Base-by-base conservation (phyloP, 2,888 invertebrate genomes). In the Drosophila mercatorum region DNA sequence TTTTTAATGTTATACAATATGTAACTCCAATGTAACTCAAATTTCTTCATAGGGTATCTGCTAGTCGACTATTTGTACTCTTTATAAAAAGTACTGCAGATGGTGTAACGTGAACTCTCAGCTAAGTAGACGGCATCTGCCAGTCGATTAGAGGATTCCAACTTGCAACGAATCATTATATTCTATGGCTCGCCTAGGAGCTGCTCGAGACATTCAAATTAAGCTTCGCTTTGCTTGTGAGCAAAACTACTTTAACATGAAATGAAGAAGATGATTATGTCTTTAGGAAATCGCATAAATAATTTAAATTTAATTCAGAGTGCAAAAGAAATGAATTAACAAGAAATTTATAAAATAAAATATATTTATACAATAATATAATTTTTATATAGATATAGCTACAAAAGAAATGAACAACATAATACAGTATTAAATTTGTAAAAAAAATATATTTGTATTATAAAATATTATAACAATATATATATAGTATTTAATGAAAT, bases 91-190 rank as follows among this genome's bases (percentile, higher is more conserved):
- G 4, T 22, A 12, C 17, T 51, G 34, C 36, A 51, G 36, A 17
- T 51, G 36, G 7, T 51, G 51, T 36, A 51, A 51, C 12, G 17
- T 51, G 36, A 51, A 22, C 51, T 51, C 7, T 7, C 34, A 51
- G 51, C 51, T 7, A 51, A 51, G 34, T 34, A 51, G 6, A 36
- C 34, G 17, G 17, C 36, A 51, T 51, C 51, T 51, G 51, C 34
- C 34, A 17, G 51, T 51, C 51, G 51, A 36, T 51, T 51, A 51
- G 17, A 12, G 51, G 36, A 51, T 22, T 36, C 51, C 12, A 51
- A 51, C 12, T 36, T 51, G 17, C 51, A 51, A 12, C 34, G 51
- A 36, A 51, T 51, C 51, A 36, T 51, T 49, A 49, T 51, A 51
- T 53, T 53, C 38, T 38, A 38, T 38, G 22, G 53, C 26, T 26